Conservation (phyloP, 2,797 vertebrate species). For the Xiphorhynchus erythropygius region DNA sequence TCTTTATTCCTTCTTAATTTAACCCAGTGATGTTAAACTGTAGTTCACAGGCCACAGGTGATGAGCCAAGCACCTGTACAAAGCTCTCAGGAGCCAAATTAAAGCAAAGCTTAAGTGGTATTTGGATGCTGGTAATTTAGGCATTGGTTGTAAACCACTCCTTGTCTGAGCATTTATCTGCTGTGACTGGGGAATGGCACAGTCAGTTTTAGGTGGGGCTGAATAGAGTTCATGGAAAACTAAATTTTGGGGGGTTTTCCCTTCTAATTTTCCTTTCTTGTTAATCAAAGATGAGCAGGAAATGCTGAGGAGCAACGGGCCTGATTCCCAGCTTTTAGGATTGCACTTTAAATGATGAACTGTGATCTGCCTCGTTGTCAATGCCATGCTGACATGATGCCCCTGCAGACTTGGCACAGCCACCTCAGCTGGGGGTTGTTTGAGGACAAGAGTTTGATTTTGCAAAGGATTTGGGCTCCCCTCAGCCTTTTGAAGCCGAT, state of each 20-base stretch:
- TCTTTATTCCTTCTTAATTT: neutral
- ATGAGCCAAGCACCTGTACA: neutral
- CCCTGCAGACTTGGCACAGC: neutral
- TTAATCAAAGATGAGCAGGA: neutral
- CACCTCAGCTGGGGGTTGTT: neutral
- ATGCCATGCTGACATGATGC: accelerated
- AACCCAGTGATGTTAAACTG: neutral
- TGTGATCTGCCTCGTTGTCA: accelerated
- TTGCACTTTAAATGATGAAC: neutral
- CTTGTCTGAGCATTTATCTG: neutral
- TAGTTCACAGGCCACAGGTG: neutral
- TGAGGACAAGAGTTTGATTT: neutral
- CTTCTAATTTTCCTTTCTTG: neutral
- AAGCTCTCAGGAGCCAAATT: neutral
- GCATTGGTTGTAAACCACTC: neutral
- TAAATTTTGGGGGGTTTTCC: accelerated
- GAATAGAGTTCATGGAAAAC: accelerated
- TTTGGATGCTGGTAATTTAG: neutral
- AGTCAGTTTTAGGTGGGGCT: accelerated
- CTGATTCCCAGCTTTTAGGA: neutral
- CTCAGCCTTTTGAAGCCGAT: neutral
- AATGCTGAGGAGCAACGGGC: neutral
- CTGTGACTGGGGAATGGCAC: accelerated
- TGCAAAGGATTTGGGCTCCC: neutral
- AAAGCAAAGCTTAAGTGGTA: neutral